phyloP scores from a whole-genome alignment of 2,888 invertebrate species.

The Neoaliturus tenellus region DNA sequence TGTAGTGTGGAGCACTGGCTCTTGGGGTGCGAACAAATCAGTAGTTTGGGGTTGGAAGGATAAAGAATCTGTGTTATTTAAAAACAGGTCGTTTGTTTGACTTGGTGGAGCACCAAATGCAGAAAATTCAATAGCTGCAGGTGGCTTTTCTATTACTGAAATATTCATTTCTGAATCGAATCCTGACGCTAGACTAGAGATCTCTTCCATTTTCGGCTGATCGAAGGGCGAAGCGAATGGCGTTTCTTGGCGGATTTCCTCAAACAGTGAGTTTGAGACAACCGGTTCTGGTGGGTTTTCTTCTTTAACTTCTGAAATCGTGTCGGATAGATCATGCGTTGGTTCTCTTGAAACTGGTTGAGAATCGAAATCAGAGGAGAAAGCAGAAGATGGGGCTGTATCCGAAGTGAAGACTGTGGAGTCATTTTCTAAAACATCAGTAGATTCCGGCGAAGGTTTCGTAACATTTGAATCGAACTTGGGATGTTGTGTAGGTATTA shows the following conservation, averaged over 20 bases:
- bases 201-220: constrained; percentile 62
- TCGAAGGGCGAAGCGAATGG: constrained; percentile 63
- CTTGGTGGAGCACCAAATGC: constrained; percentile 29
- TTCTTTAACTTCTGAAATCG: constrained; percentile 56
- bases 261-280: constrained; percentile 13
- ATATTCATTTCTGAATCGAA: constrained; percentile 37
- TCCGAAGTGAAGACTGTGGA: neutral
- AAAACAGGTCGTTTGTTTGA: constrained; percentile 27
- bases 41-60: constrained; percentile 41
- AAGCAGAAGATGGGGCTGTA: neutral
- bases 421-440: neutral
- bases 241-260: neutral
- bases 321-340: neutral
- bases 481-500: neutral
- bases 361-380: constrained; percentile 26
- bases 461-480: neutral
- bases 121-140: constrained; percentile 38
- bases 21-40: constrained; percentile 32
- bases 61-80: constrained; percentile 16
- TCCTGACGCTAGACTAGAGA: neutral
- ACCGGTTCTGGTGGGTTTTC: constrained; percentile 31
- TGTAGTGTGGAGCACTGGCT: constrained; percentile 18
- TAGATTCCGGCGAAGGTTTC: neutral
- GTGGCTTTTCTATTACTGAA: constrained; percentile 6
- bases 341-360: neutral